Conservation (phyloP, 1,140 invertebrate genomes). For the Drosophila carrolli region DNA sequence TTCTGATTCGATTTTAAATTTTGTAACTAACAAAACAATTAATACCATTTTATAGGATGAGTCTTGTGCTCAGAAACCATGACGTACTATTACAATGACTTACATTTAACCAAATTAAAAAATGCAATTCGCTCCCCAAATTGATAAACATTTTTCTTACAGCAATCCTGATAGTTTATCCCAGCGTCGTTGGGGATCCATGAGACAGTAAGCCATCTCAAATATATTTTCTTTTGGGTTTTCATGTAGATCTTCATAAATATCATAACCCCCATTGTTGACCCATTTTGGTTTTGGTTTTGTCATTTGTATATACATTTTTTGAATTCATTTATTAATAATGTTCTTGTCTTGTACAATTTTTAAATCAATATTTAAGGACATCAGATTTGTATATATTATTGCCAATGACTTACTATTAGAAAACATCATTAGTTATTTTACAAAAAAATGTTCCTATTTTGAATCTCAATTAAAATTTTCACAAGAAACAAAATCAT, state of each 20-base stretch:
- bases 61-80: too few species aligned
- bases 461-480: not conserved
- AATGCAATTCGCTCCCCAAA: not conserved
- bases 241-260: slow-evolving; percentile 48
- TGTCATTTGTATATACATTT: slow-evolving; percentile 10
- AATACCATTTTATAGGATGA: not conserved
- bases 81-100: too few species aligned
- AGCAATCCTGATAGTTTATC: slow-evolving; percentile 89
- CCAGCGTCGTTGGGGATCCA: slow-evolving; percentile 90
- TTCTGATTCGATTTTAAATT: too few species aligned
- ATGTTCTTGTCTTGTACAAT: slow-evolving; percentile 9
- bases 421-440: too few species aligned
- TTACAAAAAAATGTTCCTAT: too few species aligned
- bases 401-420: too few species aligned
- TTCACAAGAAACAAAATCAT: slow-evolving; percentile 1
- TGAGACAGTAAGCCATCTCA: slow-evolving; percentile 89
- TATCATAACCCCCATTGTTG: slow-evolving; percentile 40
- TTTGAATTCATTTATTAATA: not conserved
- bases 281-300: slow-evolving; percentile 60
- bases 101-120: too few species aligned
- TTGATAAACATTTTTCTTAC: slow-evolving; percentile 61
- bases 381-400: not conserved
- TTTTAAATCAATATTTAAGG: not conserved
- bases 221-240: slow-evolving; percentile 17
- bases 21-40: not conserved